Base-by-base conservation (phyloP, 2,113 vertebrate species). In the Pedetes capensis region DNA sequence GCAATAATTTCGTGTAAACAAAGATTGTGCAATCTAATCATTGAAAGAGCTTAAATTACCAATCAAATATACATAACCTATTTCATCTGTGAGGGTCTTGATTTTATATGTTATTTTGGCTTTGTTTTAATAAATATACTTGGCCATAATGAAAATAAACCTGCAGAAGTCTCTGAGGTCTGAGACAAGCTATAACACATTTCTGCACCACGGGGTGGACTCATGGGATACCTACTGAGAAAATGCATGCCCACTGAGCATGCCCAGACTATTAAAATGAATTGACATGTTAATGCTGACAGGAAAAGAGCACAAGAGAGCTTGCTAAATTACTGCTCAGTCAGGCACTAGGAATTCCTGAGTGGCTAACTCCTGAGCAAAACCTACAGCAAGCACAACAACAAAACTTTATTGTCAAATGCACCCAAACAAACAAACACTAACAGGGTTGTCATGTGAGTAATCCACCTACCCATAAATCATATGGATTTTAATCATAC, bases 401-500 rank as follows among this genome's bases (percentile, higher is more conserved):
- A 96, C 96, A 97, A 97, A 97, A 98, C 98, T 99, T 98, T 98
- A 97, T 98, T 97, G 97, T 98, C 93, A 97, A 98, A 98, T 37
- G 86, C 97, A 97, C 97, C 97, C 96, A 98, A 98, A 97, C 97
- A 99, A 99, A 98, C 98, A 98, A 98, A 98, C 95, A 68, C 86
- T 96, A 97, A 98, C 91, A 97, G 97, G 96, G 97, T 97, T 98
- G 98, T 98, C 98, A 97, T 97, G 98, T 99, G 98, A 97, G 98
- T 94, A 97, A 98, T 97, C 96, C 98, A 99, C 99, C 98, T 99
- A 98, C 98, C 98, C 99, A 99, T 99, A 99, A 99, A 99, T 99
- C 99, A 99, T 98, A 84, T 89, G 97, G 98, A 98, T 99, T 99
- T 99, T 99, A 99, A 99, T 99, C 99, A 99, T 98, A 99, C 99